A percentile compares a stretch with the other conserved stretches of the same genome.
phyloP scores from a whole-genome alignment of 2,888 invertebrate genomes.

The Chirona hameri region DNA sequence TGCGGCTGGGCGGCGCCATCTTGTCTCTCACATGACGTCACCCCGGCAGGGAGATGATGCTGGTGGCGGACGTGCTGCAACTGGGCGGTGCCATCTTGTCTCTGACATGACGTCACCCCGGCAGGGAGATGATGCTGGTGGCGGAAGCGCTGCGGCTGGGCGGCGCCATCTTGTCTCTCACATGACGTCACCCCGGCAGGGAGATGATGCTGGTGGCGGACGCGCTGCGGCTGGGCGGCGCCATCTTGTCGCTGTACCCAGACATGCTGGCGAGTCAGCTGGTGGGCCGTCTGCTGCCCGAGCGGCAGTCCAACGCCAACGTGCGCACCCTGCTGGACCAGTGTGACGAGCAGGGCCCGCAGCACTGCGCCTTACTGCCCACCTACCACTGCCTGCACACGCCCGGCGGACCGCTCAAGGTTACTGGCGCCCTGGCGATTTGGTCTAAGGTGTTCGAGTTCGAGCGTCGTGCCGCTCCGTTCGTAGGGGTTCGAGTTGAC shows the following conservation, averaged over 20 bases:
- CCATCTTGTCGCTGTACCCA: conserved; percentile 84
- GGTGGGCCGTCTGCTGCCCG: conserved; percentile 85
- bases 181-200: conserved; percentile 48
- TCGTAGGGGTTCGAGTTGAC: no score
- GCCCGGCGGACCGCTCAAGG: conserved; percentile 96
- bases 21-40: conserved; percentile 58
- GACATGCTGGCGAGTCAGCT: conserved; percentile 95
- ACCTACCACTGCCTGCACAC: conserved; percentile 95
- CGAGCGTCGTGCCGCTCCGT: no score
- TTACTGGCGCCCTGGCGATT: conserved; percentile 44
- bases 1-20: conserved; percentile 90
- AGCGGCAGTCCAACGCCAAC: conserved; percentile 74
- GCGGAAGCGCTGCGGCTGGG: conserved; percentile 91
- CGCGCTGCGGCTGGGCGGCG: conserved; percentile 87
- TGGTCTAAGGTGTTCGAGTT: no score
- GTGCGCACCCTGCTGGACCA: conserved; percentile 83
- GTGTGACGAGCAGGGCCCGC: conserved; percentile 83
- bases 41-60: conserved; percentile 68
- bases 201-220: conserved; percentile 91
- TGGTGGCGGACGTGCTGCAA: conserved; percentile 89
- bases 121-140: conserved; percentile 81
- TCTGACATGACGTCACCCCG: conserved; percentile 45
- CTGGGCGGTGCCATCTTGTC: conserved; percentile 91
- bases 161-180: conserved; percentile 80
- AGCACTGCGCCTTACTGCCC: conserved; percentile 84